Evolutionary conservation across 2,888 invertebrate genomes (phyloP), one percentile per base, ranked within the genome.

Genomic region (Drosophila quinaria): DNA sequence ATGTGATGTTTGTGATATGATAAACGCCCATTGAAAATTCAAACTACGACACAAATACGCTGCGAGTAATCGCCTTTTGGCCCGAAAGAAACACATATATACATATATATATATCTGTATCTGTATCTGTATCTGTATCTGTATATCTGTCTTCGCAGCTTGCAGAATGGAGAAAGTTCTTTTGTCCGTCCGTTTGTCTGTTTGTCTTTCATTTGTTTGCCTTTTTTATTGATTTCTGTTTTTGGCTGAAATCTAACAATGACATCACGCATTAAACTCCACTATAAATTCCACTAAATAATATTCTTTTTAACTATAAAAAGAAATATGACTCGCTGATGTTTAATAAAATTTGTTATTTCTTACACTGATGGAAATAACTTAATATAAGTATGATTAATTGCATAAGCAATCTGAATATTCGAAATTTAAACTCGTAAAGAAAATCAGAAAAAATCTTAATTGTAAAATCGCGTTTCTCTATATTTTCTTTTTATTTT

Each of bases 121-220:
- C 6, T 25, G 25, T 25, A 25, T 25, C 5, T 25, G 25, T 6
- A 25, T 25, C 6, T 25, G 25, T 73, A 61, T 73, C 42, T 58
- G 60, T 58, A n/a, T n/a, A n/a, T n/a, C n/a, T 60, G 63, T 56
- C 44, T 29, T 85, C 82, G 50, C 78, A 78, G 78, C 78, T 81
- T 84, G 78, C 84, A 87, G 84, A 82, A 78, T 84, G 84, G 82
- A 75, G 82, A 82, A 82, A 82, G 82, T 87, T 82, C 70, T 80
- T 66, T 65, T 66, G 72, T 62, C 54, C 47, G 47, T 60, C 61
- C 33, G 25, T 19, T 31, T 42, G 54, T 54, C 29, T 47, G 25
- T 19, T 33, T 44, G 54, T 55, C 29, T 47, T 62, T 62, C 29
- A n/a, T 50, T 42, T 46, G 29, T 64, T 65, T 70, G 56, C 25